Evolutionary conservation across 2,888 invertebrate species (phyloP), one percentile per base, ranked within the genome.

Genomic region (Subacronicta megacephala): DNA sequence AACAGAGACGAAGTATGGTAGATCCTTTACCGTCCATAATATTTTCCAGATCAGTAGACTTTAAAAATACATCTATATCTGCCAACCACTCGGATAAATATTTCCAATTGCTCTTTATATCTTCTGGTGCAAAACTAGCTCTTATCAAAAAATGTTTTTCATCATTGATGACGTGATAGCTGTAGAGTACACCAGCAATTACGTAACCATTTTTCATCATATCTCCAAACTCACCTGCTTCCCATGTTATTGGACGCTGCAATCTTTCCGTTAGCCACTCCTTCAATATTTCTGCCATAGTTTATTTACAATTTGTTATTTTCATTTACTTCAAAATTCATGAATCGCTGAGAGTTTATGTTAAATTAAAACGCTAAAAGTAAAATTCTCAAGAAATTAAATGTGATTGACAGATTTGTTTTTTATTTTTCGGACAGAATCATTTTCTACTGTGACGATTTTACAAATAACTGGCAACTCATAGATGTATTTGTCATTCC

Each of bases 211-310:
- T 95, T 78, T 92, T 94, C 78, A 95, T 95, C 77, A 93, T 90
- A 29, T 88, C 84, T 18, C 95, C 95, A 76, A 96, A 95, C 29
- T 93, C 89, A 33, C 94, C 90, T 0, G 95, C 90, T 33, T 91
- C 90, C 88, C 95, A 93, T 73, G 94, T 93, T 50, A 96, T 89
- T 10, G 95, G 87, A 45, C 92, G 81, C 15, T 95, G 95, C 23
- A 96, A 80, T 59, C 95, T 88, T 58, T 95, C 92, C 29, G 94
- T 90, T 17, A 96, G 78, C 96, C 96, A 96, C 77, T 93, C 92
- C 79, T 94, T 93, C 66, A 96, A 85, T 77, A 95, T 90, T 81
- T 95, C 95, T 57, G 94, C 93, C 96, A 96, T 96, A 54, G 18
- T 64, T 31, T 46, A 26, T 23, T 38, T 42, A 40, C 26, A 54